phyloP scores from a whole-genome alignment of 2,888 invertebrate genomes.

The Tolmerus cingulatus region DNA sequence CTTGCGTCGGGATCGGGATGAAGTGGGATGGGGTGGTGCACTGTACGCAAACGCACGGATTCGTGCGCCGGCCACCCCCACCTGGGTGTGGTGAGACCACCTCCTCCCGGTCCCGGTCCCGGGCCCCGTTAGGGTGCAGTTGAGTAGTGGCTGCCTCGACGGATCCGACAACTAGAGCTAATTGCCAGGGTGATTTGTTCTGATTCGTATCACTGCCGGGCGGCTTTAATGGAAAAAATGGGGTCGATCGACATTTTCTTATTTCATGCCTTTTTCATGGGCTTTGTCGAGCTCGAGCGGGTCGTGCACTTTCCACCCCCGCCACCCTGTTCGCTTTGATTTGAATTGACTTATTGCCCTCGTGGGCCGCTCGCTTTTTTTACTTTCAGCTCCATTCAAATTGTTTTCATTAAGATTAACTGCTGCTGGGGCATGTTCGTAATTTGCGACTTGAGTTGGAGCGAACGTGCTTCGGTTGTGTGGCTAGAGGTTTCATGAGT shows the following conservation, averaged over 20 bases:
- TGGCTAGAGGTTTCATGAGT: not conserved
- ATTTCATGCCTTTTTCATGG: constrained; percentile 37
- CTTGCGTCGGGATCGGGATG: not conserved
- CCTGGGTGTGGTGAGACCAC: not conserved
- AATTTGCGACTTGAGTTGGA: not conserved
- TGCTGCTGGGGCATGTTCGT: not conserved
- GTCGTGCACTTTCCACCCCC: not conserved
- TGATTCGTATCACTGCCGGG: constrained; percentile 45
- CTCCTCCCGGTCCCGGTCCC: not conserved
- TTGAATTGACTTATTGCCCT: not conserved
- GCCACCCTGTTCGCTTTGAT: not conserved
- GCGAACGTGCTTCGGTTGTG: not conserved
- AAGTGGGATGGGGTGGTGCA: not conserved
- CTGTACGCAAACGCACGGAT: constrained; percentile 26
- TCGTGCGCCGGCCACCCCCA: not conserved
- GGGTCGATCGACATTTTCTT: constrained; percentile 45
- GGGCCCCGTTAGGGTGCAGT: constrained; percentile 1
- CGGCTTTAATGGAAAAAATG: constrained; percentile 40
- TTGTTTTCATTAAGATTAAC: not conserved
- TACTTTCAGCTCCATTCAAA: not conserved
- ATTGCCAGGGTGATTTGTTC: constrained; percentile 48
- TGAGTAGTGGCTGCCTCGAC: constrained; percentile 26
- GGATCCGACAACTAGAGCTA: constrained; percentile 39
- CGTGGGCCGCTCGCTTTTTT: not conserved
- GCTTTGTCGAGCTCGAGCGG: not conserved